Evolutionary conservation across 2,888 invertebrate species (phyloP), one percentile per base, ranked within the genome.

Genomic region (Meliscaeva auricollis): DNA sequence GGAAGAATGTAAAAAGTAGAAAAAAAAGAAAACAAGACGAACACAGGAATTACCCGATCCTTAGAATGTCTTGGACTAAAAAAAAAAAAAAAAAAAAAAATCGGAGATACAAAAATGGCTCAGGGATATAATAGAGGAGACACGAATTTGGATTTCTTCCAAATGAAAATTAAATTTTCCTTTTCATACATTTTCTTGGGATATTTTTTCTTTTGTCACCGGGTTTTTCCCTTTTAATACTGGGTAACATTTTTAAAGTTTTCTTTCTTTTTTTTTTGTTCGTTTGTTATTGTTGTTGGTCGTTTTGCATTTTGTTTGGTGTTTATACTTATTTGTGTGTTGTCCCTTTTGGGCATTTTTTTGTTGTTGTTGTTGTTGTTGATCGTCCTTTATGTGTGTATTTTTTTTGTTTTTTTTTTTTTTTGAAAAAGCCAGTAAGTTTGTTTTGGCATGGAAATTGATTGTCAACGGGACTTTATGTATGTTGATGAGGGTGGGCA

Each of bases 111-210:
- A 46, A 54, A 54, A 46, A 66, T 26, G 11, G 30, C 48, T 26
- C 60, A 69, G 52, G 69, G 46, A 76, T 66, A 76, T 66, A 78
- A 72, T 68, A 48, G 54, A 38, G 38, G 38, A 83, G 76, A 82
- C 77, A 83, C 13, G 54, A 77, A 73, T 83, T 83, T 83, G 82
- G 82, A 83, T 77, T 78, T 73, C 60, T 69, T 83, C 82, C 82
- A 83, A 83, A 83, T 78, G 73, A 83, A 83, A 77, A 83, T 83
- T 83, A 83, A 83, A 83, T 83, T 83, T 83, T 76, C 60, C 64
- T 76, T 64, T 76, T 81, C 74, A 74, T 62, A 60, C 66, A 44
- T 79, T 73, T 73, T 74, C 80, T 74, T 54, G 35, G 74, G 44
- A 62, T 58, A 69, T 46, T 64, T 64, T 46, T 64, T 66, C 64